Conservation (phyloP, 2,113 vertebrate genomes). For the Sterna hirundo region DNA sequence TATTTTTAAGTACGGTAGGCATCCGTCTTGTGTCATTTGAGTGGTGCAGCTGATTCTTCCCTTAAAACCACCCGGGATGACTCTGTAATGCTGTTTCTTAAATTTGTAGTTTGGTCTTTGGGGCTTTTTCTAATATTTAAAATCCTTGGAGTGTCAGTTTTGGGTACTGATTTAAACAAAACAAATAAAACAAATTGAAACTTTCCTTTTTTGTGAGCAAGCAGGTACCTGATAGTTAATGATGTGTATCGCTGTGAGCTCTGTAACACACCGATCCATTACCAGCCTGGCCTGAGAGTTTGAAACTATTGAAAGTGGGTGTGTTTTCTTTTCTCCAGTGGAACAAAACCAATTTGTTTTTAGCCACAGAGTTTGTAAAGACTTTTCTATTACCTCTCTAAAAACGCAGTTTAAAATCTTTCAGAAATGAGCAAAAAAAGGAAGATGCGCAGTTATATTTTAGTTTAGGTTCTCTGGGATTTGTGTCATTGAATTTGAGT, state of each 20-base stretch:
- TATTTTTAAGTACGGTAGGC: not conserved
- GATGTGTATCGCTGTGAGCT: rapidly evolving
- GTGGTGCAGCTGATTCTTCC: not conserved
- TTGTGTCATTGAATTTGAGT: not conserved
- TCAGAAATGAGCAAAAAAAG: not conserved
- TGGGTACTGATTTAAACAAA: not conserved
- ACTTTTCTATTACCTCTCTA: not conserved
- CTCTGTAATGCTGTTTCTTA: not conserved
- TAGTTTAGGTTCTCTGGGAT: not conserved
- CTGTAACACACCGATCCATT: not conserved
- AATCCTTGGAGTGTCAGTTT: not conserved
- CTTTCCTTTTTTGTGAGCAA: not conserved
- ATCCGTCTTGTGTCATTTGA: not conserved
- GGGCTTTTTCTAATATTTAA: not conserved
- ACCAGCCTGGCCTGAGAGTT: not conserved
- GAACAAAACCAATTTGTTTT: not conserved
- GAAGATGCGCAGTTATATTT: not conserved
- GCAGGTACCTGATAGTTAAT: no score
- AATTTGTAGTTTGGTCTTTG: not conserved
- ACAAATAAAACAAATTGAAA: no score
- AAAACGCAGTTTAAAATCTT: not conserved
- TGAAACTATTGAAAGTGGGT: not conserved
- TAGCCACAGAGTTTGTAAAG: not conserved
- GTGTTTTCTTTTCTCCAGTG: not conserved
- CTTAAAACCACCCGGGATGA: not conserved